Base-by-base conservation (phyloP, 2,888 invertebrate species). In the Lepidochrysops patricia region DNA sequence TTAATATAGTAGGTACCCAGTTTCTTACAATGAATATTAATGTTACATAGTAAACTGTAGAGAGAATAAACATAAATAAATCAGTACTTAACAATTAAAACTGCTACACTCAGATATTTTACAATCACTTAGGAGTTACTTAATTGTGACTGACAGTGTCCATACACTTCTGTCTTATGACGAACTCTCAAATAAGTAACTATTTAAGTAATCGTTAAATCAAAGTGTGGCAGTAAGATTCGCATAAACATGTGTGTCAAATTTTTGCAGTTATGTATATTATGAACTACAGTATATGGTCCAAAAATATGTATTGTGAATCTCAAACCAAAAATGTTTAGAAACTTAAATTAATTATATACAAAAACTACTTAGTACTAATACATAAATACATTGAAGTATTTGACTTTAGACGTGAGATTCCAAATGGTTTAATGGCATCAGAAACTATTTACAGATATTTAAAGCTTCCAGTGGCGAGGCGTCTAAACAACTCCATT, bases 401-500 rank as follows among this genome's bases (percentile, higher is more conserved):
- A 43, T 23, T 43, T 43, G 43, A 43, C 43, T 50, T 26, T 26
- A 60, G 60, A 50, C 6, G 26, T 6, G 26, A 50, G 26, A 25
- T 26, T 50, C 26, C 25, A 50, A 63, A 62, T 58, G 67, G 63
- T n/a, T 70, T 76, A 74, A 86, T 86, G 85, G 86, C 86, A 85
- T 76, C 82, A 72, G 79, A 76, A 80, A 72, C 73, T 71, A 78
- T 79, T 78, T 76, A 81, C 78, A 79, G 72, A 56, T 58, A 56
- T 73, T 77, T 50, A 50, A 50, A 50, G 29, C 29, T 29, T 29
- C 29, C 7, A 29, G 7, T 5, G 7, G n/a, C n/a, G n/a, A n/a
- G n/a, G n/a, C n/a, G n/a, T n/a, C n/a, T n/a, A n/a, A n/a, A n/a
- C n/a, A n/a, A n/a, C n/a, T n/a, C n/a, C n/a, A n/a, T n/a, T n/a